A percentile compares a stretch with the other conserved stretches of the same genome.
phyloP scores from a whole-genome alignment of 2,113 vertebrate species.

The Hydropotes inermis region DNA sequence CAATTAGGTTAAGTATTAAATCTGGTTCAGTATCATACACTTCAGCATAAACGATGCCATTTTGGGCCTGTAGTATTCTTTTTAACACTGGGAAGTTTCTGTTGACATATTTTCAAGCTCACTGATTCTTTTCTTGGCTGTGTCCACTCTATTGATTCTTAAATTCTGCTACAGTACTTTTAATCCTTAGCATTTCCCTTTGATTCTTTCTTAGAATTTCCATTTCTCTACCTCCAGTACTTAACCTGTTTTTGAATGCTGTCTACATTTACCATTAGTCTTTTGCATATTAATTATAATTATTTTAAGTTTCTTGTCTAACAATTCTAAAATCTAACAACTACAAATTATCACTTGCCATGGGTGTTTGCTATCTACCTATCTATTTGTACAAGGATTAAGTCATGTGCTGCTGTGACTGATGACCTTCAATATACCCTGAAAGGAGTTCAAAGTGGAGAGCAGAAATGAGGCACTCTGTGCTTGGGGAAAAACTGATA shows the following conservation, averaged over 20 bases:
- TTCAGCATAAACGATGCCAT: not conserved
- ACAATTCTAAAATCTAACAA: not conserved
- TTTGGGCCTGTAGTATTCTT: not conserved
- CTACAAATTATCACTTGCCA: not conserved
- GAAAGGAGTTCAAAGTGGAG: not conserved
- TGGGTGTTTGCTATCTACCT: not conserved
- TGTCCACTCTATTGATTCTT: not conserved
- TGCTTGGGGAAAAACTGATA: not conserved
- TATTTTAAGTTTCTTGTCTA: not conserved
- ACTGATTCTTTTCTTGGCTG: not conserved
- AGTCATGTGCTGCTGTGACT: not conserved
- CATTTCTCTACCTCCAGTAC: not conserved
- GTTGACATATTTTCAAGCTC: not conserved
- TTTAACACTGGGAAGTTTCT: not conserved
- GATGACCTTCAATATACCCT: not conserved
- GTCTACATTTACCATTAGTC: not conserved
- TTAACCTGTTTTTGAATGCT: not conserved
- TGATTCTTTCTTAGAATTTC: not conserved
- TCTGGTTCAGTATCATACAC: not conserved
- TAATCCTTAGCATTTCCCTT: not conserved
- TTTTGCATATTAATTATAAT: not conserved
- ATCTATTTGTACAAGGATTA: not conserved
- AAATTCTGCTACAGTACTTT: not conserved
- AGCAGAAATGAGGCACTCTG: not conserved
- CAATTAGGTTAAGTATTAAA: not conserved